phyloP scores from a whole-genome alignment of 2,113 vertebrate genomes.

The Callospermophilus lateralis region DNA sequence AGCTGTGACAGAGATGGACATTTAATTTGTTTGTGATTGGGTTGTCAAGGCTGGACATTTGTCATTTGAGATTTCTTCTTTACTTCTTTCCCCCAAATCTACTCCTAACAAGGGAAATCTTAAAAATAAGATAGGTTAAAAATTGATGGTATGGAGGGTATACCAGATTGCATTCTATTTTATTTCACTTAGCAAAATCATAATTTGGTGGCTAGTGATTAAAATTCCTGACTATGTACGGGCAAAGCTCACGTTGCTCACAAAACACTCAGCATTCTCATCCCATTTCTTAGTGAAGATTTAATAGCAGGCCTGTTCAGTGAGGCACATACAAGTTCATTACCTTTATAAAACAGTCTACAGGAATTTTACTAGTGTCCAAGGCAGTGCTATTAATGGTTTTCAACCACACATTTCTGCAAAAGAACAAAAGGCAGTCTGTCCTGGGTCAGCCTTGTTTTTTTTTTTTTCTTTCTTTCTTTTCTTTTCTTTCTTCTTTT shows the following conservation, averaged over 20 bases:
- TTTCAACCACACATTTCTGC: constrained; percentile 58
- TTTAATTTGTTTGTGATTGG: constrained; percentile 80
- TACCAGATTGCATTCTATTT: constrained; percentile 60
- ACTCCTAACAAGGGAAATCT: constrained; percentile 61
- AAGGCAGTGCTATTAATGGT: constrained; percentile 34
- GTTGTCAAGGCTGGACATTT: constrained; percentile 69
- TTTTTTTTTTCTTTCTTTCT: background rate
- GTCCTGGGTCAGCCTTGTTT: background rate
- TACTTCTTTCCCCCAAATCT: constrained; percentile 47
- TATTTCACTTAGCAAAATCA: constrained; percentile 69
- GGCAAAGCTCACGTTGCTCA: constrained; percentile 57
- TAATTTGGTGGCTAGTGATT: constrained; percentile 59
- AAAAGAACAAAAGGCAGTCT: constrained; percentile 54
- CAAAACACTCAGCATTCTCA: constrained; percentile 64
- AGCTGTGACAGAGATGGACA: constrained; percentile 75
- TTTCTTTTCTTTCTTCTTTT: background rate
- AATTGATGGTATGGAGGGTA: constrained; percentile 24
- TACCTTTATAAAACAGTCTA: constrained; percentile 76
- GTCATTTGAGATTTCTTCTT: constrained; percentile 73
- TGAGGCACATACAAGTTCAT: constrained; percentile 74
- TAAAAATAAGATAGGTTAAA: constrained; percentile 67
- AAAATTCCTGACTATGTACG: constrained; percentile 54
- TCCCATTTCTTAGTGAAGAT: constrained; percentile 70
- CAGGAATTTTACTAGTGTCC: constrained; percentile 70
- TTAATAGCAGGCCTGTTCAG: constrained; percentile 73